Percentiles rank a stretch among this genome's conserved stretches.
Evolutionary conservation across 2,113 vertebrate species (phyloP).

Genomic region (Taxidea taxus): DNA sequence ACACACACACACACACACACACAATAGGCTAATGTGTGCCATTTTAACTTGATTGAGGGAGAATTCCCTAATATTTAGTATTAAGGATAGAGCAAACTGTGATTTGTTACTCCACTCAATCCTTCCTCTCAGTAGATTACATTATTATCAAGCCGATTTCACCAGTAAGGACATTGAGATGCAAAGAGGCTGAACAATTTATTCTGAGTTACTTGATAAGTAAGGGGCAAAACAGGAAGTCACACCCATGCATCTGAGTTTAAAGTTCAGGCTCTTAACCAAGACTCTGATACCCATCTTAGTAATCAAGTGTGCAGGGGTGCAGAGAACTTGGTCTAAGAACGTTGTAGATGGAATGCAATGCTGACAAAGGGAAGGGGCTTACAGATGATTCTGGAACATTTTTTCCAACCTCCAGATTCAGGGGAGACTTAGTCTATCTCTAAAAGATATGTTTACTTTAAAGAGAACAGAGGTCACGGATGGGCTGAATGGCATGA

Average conservation of each 20-base stretch:
- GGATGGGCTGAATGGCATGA: background rate
- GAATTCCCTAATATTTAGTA: background rate
- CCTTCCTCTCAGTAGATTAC: background rate
- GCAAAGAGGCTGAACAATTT: background rate
- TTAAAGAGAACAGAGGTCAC: background rate
- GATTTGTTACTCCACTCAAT: background rate
- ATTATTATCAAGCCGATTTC: background rate
- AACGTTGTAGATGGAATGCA: background rate
- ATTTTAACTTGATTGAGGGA: background rate
- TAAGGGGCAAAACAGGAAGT: background rate
- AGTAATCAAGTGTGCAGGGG: fast-evolving
- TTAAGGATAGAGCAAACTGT: background rate
- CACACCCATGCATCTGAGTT: background rate
- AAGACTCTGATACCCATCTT: background rate
- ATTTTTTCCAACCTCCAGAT: background rate
- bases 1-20: no score
- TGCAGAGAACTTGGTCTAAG: background rate
- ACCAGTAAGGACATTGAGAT: background rate
- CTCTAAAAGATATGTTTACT: background rate
- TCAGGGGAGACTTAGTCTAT: background rate
- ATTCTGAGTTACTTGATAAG: background rate
- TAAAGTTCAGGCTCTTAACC: background rate
- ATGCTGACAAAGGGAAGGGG: background rate
- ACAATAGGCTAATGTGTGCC: background rate
- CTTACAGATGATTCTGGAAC: background rate